phyloP scores from a whole-genome alignment of 1,140 invertebrate species.

The Leguminivora glycinivorella region DNA sequence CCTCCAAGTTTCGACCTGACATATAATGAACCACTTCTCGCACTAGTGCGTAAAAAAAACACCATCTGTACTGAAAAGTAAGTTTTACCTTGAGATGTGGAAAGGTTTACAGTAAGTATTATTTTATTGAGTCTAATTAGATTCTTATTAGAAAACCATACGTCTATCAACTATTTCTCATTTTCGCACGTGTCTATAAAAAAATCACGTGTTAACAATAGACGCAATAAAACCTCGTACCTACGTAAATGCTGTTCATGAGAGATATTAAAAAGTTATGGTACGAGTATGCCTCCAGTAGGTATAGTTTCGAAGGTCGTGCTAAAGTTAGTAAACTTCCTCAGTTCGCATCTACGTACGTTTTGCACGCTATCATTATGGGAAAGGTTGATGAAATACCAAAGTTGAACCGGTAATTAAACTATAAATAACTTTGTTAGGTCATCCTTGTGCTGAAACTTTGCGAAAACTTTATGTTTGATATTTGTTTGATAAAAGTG shows the following conservation, averaged over 20 bases:
- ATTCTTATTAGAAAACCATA: no score
- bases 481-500: no score
- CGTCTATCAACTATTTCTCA: no score
- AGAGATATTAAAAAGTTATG: constrained; percentile 7
- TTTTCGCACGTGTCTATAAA: no score
- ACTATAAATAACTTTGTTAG: neutral
- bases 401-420: constrained; percentile 10
- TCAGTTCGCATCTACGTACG: constrained; percentile 5
- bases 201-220: neutral
- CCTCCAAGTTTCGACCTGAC: no score
- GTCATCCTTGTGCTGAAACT: neutral
- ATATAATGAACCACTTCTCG: no score
- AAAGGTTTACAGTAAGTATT: no score
- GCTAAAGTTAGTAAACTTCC: constrained; percentile 24
- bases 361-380: neutral
- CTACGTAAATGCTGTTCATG: neutral
- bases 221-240: neutral
- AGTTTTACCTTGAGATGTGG: no score
- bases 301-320: neutral
- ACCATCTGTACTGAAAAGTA: no score
- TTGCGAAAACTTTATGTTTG: neutral
- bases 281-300: neutral
- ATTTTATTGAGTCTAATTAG: no score
- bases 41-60: no score
- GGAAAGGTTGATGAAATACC: constrained; percentile 3